Conservation (phyloP, 1,140 invertebrate species). For the Ephestia elutella region DNA sequence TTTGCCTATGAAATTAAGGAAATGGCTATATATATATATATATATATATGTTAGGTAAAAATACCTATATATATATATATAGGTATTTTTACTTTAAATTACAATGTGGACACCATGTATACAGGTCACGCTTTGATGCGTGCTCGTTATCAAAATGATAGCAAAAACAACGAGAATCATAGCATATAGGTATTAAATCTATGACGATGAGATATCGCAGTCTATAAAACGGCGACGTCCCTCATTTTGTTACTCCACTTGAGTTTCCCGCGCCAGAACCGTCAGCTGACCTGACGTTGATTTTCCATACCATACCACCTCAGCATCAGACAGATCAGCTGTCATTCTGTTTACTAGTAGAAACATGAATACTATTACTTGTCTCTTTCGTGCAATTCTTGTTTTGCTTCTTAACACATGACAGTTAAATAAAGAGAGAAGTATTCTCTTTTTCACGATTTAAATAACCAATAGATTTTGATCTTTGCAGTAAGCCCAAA, state of each 20-base stretch:
- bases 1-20: no score
- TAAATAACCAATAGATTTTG: constrained; percentile 22
- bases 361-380: constrained; percentile 20
- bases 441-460: constrained; percentile 2
- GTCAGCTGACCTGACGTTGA: constrained; percentile 32
- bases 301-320: constrained; percentile 15
- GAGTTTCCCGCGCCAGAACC: constrained; percentile 31
- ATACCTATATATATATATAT: no score
- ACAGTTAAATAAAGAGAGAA: constrained; percentile 21
- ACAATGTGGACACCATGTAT: background rate
- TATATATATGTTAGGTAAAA: no score
- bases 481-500: constrained; percentile 11
- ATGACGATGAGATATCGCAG: constrained; percentile 1
- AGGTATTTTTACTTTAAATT: no score
- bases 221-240: background rate
- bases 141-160: constrained; percentile 4
- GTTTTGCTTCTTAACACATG: constrained; percentile 44
- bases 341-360: constrained; percentile 8
- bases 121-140: background rate
- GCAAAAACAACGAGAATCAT: no score
- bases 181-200: background rate
- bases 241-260: background rate
- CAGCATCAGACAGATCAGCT: no score
- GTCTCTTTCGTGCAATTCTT: constrained; percentile 28
- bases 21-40: no score